Evolutionary conservation across 1,140 invertebrate species (phyloP).

Genomic region (Trissolcus basalis): DNA sequence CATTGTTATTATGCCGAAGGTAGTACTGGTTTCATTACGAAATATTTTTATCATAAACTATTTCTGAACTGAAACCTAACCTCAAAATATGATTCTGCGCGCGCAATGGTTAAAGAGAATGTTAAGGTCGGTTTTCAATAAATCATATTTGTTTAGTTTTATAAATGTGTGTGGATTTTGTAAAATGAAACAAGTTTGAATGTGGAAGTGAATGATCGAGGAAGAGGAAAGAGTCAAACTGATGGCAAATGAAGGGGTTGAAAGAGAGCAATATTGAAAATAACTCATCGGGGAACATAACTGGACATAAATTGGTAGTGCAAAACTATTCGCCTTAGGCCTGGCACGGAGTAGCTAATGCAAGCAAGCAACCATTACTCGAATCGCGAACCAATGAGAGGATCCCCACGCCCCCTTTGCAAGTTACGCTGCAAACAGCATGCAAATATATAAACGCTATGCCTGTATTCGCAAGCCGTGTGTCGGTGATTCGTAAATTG

Average conservation of each 20-base stretch:
- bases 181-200: too few relatives aligned
- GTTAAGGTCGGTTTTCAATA: too few relatives aligned
- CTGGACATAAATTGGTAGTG: conserved; percentile 43
- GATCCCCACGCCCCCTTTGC: conserved; percentile 75
- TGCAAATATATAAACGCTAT: conserved; percentile 69
- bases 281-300: conserved; percentile 35
- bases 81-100: too few relatives aligned
- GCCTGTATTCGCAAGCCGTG: conserved; percentile 45
- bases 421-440: conserved; percentile 67
- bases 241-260: conserved; percentile 10
- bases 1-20: too few relatives aligned
- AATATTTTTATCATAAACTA: too few relatives aligned
- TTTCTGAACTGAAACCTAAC: too few relatives aligned
- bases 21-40: too few relatives aligned
- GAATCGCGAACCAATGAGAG: conserved; percentile 74
- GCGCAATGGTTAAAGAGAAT: too few relatives aligned
- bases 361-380: conserved; percentile 75
- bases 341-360: conserved; percentile 68
- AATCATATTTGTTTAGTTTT: too few relatives aligned
- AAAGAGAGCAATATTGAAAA: conserved; percentile 35
- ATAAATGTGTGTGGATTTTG: too few relatives aligned
- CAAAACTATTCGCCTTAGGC: conserved; percentile 58
- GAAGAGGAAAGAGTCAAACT: not conserved
- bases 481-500: conserved; percentile 57
- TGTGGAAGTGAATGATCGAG: conserved; percentile 1